phyloP scores from a whole-genome alignment of 2,888 invertebrate species.

The Lasioglossum zephyrum region DNA sequence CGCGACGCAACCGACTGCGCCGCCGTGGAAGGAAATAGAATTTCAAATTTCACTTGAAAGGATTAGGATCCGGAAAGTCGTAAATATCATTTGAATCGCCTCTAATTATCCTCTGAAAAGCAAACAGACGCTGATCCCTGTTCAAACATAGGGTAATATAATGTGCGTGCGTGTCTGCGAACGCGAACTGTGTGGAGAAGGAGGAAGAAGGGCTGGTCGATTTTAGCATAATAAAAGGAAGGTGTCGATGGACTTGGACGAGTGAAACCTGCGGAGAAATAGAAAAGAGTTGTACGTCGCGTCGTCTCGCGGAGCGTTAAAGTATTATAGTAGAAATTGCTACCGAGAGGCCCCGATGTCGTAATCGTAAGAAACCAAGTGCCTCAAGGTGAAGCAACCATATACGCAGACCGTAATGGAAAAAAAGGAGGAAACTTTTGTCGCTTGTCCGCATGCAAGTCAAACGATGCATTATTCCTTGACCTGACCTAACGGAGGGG shows the following conservation, averaged over 20 bases:
- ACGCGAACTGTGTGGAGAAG: constrained; percentile 4
- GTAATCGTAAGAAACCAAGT: constrained; percentile 45
- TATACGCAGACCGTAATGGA: constrained; percentile 37
- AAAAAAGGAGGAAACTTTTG: constrained; percentile 73
- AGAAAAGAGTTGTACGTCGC: background rate
- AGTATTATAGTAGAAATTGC: background rate
- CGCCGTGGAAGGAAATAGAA: background rate
- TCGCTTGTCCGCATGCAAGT: constrained; percentile 79
- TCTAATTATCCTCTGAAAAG: constrained; percentile 16
- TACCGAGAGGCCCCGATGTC: background rate
- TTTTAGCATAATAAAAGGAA: constrained; percentile 14
- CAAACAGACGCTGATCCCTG: constrained; percentile 27
- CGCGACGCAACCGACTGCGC: background rate
- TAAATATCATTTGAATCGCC: constrained; percentile 9
- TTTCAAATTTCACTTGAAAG: background rate
- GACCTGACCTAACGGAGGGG: constrained; percentile 82
- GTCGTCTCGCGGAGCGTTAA: background rate
- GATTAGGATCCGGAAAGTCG: background rate
- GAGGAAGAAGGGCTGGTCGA: background rate
- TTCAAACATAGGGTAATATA: background rate
- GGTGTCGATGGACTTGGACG: background rate
- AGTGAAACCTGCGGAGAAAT: background rate
- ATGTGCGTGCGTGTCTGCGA: background rate
- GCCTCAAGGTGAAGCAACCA: constrained; percentile 57
- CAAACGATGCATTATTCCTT: constrained; percentile 84